These are phyloP conservation scores for Petrocephalus zakoni DNA, from an alignment of 2,113 vertebrate genomes.

Conservation along the genomic window DNA sequence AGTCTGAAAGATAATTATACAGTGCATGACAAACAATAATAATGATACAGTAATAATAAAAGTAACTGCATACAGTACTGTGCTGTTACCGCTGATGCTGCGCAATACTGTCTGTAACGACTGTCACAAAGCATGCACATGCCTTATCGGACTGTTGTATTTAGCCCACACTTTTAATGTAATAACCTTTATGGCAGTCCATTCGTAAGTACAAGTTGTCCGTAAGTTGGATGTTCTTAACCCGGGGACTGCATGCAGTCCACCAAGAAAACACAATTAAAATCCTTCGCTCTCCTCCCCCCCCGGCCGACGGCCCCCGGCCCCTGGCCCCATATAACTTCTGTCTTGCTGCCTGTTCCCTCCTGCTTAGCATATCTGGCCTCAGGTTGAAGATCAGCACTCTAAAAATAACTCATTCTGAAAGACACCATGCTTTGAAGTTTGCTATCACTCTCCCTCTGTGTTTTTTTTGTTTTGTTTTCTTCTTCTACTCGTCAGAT, in stretches of 20 bases:
- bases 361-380: slow-evolving; percentile 7
- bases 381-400: slow-evolving; percentile 14
- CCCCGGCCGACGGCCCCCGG: too few relatives aligned
- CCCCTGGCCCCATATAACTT: background rate
- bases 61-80: background rate
- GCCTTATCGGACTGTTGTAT: background rate
- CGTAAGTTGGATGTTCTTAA: background rate
- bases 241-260: background rate
- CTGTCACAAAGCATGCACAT: background rate
- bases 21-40: background rate
- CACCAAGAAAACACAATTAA: background rate
- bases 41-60: background rate
- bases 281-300: background rate
- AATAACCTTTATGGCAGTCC: background rate
- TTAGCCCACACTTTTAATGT: background rate
- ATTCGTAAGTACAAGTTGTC: background rate
- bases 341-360: slow-evolving; percentile 9
- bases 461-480: background rate
- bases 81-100: background rate
- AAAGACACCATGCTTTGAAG: slow-evolving; percentile 14
- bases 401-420: slow-evolving; percentile 11
- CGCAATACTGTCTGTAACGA: background rate
- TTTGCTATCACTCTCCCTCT: background rate
- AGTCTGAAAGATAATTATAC: background rate
- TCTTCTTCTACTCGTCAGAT: slow-evolving; percentile 8